Base-by-base conservation (phyloP, 64 coral and sea anemone genomes). In the Anthopleura sola region DNA sequence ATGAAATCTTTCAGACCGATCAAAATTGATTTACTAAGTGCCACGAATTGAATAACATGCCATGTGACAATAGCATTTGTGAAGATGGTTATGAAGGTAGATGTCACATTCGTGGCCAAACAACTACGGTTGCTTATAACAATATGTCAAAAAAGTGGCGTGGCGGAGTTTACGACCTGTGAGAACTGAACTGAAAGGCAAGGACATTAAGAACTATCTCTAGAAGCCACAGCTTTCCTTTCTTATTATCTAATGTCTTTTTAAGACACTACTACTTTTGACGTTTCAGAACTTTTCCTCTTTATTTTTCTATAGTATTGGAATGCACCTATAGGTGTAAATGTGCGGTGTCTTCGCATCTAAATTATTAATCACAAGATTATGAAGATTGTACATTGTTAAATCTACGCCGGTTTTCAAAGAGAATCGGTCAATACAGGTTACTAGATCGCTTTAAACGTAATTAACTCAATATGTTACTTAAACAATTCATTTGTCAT, bases 141-240 rank as follows among this genome's bases (percentile, higher is more conserved):
- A 79, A 79, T 23, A 38, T 79, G 76, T 79, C 76, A 79, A 79
- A 79, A 77, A 79, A 71, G 23, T 79, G 76, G 76, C 76, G 76
- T 79, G 76, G 76, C 44, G 36, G 18, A 0, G 47, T 23, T 10
- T 5, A 79, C 2, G 44, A 79, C 76, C 76, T 79, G 76, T 46
- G 76, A 79, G 76, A 79, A 53, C 50, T 53, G 14, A 79, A 37
- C 17, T 77, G 6, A 77, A 77, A 75, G n/a, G 37, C 9, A 33
- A 5, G 75, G 5, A 77, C 37, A 79, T 79, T 79, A 9, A 48
- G 39, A 79, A 79, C 38, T 37, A 4, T 15, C 28, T 31, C 14
- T 14, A 33, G 8, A 34, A 3, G 26, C 33, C 14, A 34, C 23
- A 1, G 14, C 29, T 33, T 71, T 71, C 11, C n/a, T 34, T 3